Base-by-base conservation (phyloP, 2,797 vertebrate species). In the Cryptoprocta ferox region DNA sequence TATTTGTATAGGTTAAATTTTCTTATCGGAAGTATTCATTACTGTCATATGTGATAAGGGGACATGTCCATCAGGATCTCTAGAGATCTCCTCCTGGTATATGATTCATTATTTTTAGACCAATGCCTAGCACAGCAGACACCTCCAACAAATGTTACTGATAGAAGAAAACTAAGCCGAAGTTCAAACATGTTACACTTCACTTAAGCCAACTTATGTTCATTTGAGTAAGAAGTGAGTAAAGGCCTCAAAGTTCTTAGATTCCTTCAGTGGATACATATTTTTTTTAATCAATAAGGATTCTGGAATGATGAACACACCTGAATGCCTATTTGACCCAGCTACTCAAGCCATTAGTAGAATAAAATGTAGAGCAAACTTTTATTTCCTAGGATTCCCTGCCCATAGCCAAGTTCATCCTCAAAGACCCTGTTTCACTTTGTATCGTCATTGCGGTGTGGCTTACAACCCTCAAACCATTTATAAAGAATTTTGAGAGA, bases 21-120 rank as follows among this genome's bases (percentile, higher is more conserved):
- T 86, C 82, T 96, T 94, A 95, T 87, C 1, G 0, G 42, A 93
- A 53, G 63, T 96, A 91, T 96, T 96, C 94, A 92, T 96, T 97
- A 79, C 87, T 71, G 81, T 91, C 97, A 82, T 87, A 63, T 95
- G 66, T 28, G 76, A 89, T 90, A 66, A 97, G 89, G 28, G 68
- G n/a, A 84, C 6, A 2, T 48, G 63, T 76, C 75, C 30, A 59
- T 90, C 85, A 59, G 59, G 50, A 42, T n/a, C n/a, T 88, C 53
- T 59, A 45, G 73, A 30, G 35, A 61, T 26, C n/a, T 71, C 66
- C 61, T 86, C 61, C 90, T 88, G 59, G 37, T 89, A 68, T 32
- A 28, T 65, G 70, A 87, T 9, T 91, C 24, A 19, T 61, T 91
- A 71, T 70, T 84, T 94, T 95, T 80, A 96, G 26, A 94, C 70